phyloP scores from a whole-genome alignment of 2,888 invertebrate species.

The Bellardia bayeri region DNA sequence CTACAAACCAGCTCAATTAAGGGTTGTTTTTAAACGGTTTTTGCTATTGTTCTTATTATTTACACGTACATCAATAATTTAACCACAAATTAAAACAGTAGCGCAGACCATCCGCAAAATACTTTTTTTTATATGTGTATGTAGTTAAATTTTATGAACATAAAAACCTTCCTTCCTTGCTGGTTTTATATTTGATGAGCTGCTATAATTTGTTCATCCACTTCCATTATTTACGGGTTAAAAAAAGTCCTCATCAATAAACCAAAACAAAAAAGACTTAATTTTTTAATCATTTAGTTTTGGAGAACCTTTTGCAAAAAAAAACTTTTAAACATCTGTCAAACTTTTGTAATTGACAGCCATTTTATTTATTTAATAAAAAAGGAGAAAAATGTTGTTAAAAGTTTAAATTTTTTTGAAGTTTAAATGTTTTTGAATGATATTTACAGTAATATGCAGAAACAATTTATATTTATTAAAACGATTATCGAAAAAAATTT shows the following conservation, averaged over 20 bases:
- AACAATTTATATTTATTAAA: not conserved
- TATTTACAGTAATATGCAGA: not conserved
- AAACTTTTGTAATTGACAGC: slow-evolving; percentile 54
- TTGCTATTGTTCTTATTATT: slow-evolving; percentile 18
- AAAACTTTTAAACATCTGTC: slow-evolving; percentile 57
- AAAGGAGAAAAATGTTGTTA: not conserved
- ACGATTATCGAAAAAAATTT: no score
- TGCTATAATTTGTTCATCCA: slow-evolving; percentile 41
- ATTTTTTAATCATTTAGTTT: slow-evolving; percentile 30
- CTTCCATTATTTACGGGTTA: slow-evolving; percentile 42
- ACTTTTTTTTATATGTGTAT: not conserved
- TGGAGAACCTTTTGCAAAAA: not conserved
- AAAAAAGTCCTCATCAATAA: slow-evolving; percentile 19
- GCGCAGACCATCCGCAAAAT: slow-evolving; percentile 61
- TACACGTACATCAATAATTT: slow-evolving; percentile 64
- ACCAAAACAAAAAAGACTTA: slow-evolving; percentile 34
- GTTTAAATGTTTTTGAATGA: not conserved
- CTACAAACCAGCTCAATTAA: slow-evolving; percentile 57
- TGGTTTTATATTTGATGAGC: slow-evolving; percentile 21
- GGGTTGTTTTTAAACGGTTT: slow-evolving; percentile 49
- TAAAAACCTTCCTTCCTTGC: not conserved
- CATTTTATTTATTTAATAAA: slow-evolving; percentile 20
- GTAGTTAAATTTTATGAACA: not conserved
- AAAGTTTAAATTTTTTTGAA: not conserved
- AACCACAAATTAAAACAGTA: slow-evolving; percentile 69